These are phyloP conservation scores for Atta cephalotes DNA, from an alignment of 1,140 invertebrate genomes.

Conservation along the genomic window DNA sequence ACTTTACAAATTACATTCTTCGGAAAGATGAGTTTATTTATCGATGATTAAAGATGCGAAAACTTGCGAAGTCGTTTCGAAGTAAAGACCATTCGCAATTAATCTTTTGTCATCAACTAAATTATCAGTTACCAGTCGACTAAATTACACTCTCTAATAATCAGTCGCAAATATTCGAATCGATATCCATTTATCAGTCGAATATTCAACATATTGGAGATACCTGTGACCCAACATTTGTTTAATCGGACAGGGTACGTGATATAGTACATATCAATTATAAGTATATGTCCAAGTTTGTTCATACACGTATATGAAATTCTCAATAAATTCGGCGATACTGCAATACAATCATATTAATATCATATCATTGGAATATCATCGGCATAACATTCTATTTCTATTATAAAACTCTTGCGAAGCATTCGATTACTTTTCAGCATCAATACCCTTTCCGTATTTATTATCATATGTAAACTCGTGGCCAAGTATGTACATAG, in stretches of 20 bases:
- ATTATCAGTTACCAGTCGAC: constrained; percentile 15
- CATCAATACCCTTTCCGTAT: constrained; percentile 15
- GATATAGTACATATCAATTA: constrained; percentile 31
- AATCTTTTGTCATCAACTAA: constrained; percentile 17
- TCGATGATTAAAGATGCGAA: constrained; percentile 32
- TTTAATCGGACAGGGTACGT: background rate
- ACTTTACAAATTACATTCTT: background rate
- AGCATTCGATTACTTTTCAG: constrained; percentile 13
- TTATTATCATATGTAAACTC: constrained; percentile 50
- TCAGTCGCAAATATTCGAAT: constrained; percentile 22
- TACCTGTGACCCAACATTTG: background rate
- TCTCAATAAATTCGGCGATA: background rate
- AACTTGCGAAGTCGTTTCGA: background rate
- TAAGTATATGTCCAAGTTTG: constrained; percentile 15
- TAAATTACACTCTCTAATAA: constrained; percentile 20
- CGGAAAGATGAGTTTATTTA: constrained; percentile 6
- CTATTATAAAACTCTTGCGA: background rate
- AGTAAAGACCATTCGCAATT: constrained; percentile 3
- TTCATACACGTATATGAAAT: constrained; percentile 10
- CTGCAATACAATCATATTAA: background rate
- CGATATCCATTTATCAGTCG: constrained; percentile 42
- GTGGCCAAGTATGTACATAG: background rate
- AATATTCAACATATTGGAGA: constrained; percentile 23
- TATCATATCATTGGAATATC: constrained; percentile 24
- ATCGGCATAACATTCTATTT: constrained; percentile 12